Percentiles rank a stretch among this genome's conserved stretches.
phyloP scores from a whole-genome alignment of 2,113 vertebrate species.

The Oryzias javanicus region DNA sequence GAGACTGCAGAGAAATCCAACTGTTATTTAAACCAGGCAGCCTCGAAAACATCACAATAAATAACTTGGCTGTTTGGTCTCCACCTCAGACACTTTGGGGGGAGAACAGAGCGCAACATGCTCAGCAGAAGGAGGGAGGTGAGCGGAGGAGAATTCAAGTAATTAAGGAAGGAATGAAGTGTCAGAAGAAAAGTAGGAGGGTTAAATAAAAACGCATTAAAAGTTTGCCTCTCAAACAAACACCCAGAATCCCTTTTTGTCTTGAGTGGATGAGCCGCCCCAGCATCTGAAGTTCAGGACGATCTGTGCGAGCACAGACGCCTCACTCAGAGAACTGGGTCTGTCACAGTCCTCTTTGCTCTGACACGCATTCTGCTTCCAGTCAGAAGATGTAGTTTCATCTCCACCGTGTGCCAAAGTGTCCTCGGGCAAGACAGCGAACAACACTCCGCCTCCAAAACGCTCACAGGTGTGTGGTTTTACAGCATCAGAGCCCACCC shows the following conservation, averaged over 20 bases:
- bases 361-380: not conserved
- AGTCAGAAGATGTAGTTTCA: not conserved
- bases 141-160: slow-evolving; percentile 37
- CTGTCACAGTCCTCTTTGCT: slow-evolving; percentile 6
- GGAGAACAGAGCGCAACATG: slow-evolving; percentile 42
- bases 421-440: not conserved
- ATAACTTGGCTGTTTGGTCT: slow-evolving; percentile 78
- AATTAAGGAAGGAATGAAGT: slow-evolving; percentile 35
- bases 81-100: slow-evolving; percentile 64
- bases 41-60: slow-evolving; percentile 77
- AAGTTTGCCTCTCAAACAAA: slow-evolving; percentile 58
- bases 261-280: slow-evolving; percentile 53
- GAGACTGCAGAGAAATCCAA: slow-evolving; percentile 68
- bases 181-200: slow-evolving; percentile 27
- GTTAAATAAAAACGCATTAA: slow-evolving; percentile 59
- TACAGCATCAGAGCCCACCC: not conserved
- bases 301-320: slow-evolving; percentile 10
- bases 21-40: slow-evolving; percentile 78
- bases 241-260: slow-evolving; percentile 55
- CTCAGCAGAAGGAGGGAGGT: slow-evolving; percentile 36
- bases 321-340: slow-evolving; percentile 13
- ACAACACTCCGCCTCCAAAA: not conserved
- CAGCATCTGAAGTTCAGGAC: slow-evolving; percentile 37
- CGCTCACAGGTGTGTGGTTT: not conserved
- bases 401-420: not conserved